A percentile compares a stretch with the other conserved stretches of the same genome.
Conservation (phyloP, 2,888 invertebrate species). For the Latrodectus hesperus region DNA sequence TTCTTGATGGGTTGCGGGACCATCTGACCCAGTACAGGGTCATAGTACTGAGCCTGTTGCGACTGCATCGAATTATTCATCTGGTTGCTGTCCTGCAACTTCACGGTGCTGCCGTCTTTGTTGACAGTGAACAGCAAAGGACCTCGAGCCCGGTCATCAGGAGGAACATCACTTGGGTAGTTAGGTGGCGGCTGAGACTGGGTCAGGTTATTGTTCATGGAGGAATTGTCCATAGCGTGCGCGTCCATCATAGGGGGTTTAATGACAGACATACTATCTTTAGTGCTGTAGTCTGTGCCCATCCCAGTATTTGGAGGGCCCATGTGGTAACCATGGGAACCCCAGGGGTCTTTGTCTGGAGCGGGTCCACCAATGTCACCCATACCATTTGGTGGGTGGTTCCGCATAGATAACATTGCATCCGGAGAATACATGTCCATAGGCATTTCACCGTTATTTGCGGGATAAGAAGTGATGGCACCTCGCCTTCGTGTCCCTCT, state of each 20-base stretch:
- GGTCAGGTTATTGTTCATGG: slow-evolving; percentile 45
- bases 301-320: slow-evolving; percentile 50
- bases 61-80: slow-evolving; percentile 17
- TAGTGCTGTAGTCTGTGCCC: slow-evolving; percentile 48
- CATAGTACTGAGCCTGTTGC: slow-evolving; percentile 61
- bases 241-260: slow-evolving; percentile 66
- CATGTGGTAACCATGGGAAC: slow-evolving; percentile 62
- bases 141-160: slow-evolving; percentile 56
- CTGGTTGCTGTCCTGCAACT: slow-evolving; percentile 46
- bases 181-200: slow-evolving; percentile 40
- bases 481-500: slow-evolving; percentile 55
- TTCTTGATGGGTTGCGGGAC: slow-evolving; percentile 68
- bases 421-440: slow-evolving; percentile 64
- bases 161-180: slow-evolving; percentile 57
- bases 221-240: slow-evolving; percentile 53
- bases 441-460: slow-evolving; percentile 53
- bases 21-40: slow-evolving; percentile 63
- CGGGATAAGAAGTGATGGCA: slow-evolving; percentile 38
- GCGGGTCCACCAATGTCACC: slow-evolving; percentile 39
- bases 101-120: slow-evolving; percentile 63
- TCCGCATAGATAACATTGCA: slow-evolving; percentile 57
- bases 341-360: slow-evolving; percentile 58
- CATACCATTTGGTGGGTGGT: slow-evolving; percentile 63
- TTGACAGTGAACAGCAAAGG: slow-evolving; percentile 67
- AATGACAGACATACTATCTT: slow-evolving; percentile 64